A percentile compares a stretch with the other conserved stretches of the same genome.
Evolutionary conservation across 1,140 invertebrate genomes (phyloP).

Genomic region (Hylyphantes graminicola): DNA sequence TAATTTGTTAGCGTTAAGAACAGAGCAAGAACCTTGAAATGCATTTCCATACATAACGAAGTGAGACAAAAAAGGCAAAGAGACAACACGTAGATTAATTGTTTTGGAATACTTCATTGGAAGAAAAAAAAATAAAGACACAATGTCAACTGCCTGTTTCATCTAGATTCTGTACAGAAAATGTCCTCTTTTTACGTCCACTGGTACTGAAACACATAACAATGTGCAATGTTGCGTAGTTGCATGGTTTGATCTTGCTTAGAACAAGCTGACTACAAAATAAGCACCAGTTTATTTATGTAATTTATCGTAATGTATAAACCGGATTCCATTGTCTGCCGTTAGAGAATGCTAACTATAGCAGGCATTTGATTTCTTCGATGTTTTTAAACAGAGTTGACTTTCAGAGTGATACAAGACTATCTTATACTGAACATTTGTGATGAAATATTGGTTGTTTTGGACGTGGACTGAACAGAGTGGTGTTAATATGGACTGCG

Average conservation of each 20-base stretch:
- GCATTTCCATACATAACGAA: neutral
- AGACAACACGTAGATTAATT: slow-evolving; percentile 34
- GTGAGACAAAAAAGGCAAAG: neutral
- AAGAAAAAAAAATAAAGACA: neutral
- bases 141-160: slow-evolving; percentile 48
- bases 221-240: slow-evolving; percentile 8
- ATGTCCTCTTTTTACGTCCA: slow-evolving; percentile 54
- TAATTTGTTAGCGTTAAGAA: no score
- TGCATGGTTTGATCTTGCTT: neutral
- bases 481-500: no score
- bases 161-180: slow-evolving; percentile 52
- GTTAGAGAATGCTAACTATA: slow-evolving; percentile 24
- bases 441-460: no score
- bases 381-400: slow-evolving; percentile 55
- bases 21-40: neutral
- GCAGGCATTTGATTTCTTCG: slow-evolving; percentile 24
- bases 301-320: slow-evolving; percentile 45
- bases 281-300: slow-evolving; percentile 52
- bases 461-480: no score
- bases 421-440: slow-evolving; percentile 6
- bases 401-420: slow-evolving; percentile 50
- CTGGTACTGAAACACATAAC: slow-evolving; percentile 30
- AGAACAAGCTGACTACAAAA: slow-evolving; percentile 8
- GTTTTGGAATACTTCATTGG: slow-evolving; percentile 48
- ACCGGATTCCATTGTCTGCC: slow-evolving; percentile 33